Conservation (phyloP, 2,113 vertebrate genomes). For the Prionailurus bengalensis region DNA sequence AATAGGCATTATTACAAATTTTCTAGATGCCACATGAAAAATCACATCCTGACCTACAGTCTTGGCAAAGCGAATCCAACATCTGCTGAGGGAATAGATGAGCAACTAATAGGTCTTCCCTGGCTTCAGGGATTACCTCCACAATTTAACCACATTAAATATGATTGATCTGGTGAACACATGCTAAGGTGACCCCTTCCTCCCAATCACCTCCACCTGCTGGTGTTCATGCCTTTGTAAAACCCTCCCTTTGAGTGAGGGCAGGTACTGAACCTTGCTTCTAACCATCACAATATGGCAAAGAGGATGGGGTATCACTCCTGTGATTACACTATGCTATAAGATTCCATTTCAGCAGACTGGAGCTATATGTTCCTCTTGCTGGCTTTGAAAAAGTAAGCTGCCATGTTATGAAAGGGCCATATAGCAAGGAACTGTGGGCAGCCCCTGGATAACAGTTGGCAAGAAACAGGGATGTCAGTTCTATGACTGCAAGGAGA, state of each 20-base stretch:
- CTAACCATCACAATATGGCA: not conserved
- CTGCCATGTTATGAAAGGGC: not conserved
- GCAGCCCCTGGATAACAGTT: not conserved
- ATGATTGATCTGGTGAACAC: not conserved
- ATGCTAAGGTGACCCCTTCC: not conserved
- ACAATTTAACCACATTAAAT: not conserved
- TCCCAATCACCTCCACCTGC: not conserved
- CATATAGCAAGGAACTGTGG: not conserved
- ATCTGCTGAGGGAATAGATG: not conserved
- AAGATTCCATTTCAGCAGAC: not conserved
- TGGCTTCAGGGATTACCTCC: not conserved
- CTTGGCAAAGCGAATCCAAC: not conserved
- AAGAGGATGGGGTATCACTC: not conserved
- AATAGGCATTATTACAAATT: not conserved
- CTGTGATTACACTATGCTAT: rapidly evolving
- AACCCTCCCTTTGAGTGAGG: too few relatives aligned
- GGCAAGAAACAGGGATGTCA: not conserved
- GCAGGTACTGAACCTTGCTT: not conserved
- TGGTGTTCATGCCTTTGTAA: not conserved
- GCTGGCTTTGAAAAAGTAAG: not conserved
- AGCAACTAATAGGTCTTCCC: not conserved
- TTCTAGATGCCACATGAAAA: not conserved
- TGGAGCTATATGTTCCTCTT: not conserved
- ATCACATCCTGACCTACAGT: not conserved
- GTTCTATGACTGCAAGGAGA: not conserved